Percentiles rank a stretch among this genome's conserved stretches.
Evolutionary conservation across 1,140 invertebrate species (phyloP).

Genomic region (Diorhabda carinulata): DNA sequence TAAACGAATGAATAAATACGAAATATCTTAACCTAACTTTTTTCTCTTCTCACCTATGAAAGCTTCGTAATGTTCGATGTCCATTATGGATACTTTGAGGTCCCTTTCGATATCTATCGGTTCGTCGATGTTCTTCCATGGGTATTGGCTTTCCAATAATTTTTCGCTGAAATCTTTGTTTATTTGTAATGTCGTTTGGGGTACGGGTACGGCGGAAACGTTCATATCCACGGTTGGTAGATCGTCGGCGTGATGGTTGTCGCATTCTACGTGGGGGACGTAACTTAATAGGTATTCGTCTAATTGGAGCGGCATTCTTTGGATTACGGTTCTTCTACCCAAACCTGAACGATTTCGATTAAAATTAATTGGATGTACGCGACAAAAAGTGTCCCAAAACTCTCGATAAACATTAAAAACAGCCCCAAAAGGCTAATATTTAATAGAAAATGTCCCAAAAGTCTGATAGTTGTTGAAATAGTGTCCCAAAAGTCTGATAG

Average conservation of each 20-base stretch:
- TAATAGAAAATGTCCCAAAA: too few species aligned
- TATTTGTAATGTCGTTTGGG: slow-evolving; percentile 6
- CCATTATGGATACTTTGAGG: slow-evolving; percentile 59
- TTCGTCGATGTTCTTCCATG: slow-evolving; percentile 58
- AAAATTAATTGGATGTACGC: too few species aligned
- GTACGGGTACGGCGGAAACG: neutral
- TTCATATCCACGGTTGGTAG: neutral
- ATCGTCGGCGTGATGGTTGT: neutral
- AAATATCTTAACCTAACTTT: too few species aligned
- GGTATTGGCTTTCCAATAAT: slow-evolving; percentile 42
- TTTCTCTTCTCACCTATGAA: slow-evolving; percentile 48
- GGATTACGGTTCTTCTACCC: neutral
- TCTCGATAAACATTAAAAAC: too few species aligned
- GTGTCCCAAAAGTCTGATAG: too few species aligned
- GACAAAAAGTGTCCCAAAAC: too few species aligned
- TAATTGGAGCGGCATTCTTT: slow-evolving; percentile 30
- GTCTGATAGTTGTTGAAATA: too few species aligned
- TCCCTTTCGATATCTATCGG: slow-evolving; percentile 62
- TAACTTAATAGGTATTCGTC: slow-evolving; percentile 37
- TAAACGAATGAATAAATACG: too few species aligned
- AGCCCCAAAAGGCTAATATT: too few species aligned
- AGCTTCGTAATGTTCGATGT: slow-evolving; percentile 63
- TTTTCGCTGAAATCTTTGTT: slow-evolving; percentile 37
- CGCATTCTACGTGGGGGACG: slow-evolving; percentile 20
- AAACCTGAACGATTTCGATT: neutral